Conservation (phyloP, 1,140 invertebrate species). For the Drosophila pseudoananassae region DNA sequence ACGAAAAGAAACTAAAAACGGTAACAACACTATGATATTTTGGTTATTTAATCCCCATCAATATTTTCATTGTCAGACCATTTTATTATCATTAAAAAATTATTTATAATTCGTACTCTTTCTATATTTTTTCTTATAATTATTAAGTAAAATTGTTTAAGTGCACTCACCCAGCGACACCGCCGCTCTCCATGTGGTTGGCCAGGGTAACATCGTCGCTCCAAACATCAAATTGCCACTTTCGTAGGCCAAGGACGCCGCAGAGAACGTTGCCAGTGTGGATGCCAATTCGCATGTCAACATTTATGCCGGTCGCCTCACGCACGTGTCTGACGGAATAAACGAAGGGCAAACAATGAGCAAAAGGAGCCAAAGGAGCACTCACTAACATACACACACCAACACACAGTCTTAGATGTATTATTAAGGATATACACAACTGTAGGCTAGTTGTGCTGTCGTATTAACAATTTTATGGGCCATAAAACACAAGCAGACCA, state of each 20-base stretch:
- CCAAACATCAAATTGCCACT: constrained; percentile 99
- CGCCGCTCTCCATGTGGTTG: constrained; percentile 98
- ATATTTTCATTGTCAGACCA: too few relatives aligned
- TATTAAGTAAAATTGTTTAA: background rate
- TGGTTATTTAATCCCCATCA: too few relatives aligned
- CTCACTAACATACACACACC: background rate
- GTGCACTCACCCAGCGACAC: constrained; percentile 93
- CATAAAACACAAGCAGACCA: constrained; percentile 63
- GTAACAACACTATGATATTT: too few relatives aligned
- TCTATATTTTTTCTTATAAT: background rate
- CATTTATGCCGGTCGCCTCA: constrained; percentile 94
- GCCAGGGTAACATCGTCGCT: constrained; percentile 98
- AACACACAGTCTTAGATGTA: constrained; percentile 22
- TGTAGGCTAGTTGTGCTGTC: constrained; percentile 51
- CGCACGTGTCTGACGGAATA: constrained; percentile 89
- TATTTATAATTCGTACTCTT: too few relatives aligned
- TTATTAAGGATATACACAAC: constrained; percentile 44
- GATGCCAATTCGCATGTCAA: constrained; percentile 98
- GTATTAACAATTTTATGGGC: constrained; percentile 71
- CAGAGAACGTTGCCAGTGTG: constrained; percentile 97
- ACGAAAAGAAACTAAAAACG: background rate
- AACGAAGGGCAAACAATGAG: constrained; percentile 57
- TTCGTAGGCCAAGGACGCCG: constrained; percentile 96
- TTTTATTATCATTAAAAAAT: too few relatives aligned
- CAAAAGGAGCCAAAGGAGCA: constrained; percentile 20